Conservation (phyloP, 2,888 invertebrate species). For the Scaptomyza parva region DNA sequence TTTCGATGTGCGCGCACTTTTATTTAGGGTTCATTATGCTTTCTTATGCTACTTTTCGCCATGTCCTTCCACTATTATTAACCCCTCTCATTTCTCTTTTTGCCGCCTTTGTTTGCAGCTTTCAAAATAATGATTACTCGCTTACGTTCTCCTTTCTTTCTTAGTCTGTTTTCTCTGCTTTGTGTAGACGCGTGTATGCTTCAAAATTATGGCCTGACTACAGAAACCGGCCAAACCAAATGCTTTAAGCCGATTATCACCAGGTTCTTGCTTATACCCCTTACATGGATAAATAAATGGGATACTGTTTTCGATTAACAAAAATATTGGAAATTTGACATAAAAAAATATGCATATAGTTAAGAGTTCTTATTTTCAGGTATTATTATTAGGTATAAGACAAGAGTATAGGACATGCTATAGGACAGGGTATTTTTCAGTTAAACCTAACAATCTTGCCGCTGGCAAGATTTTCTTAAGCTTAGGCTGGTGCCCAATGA, state of each 20-base stretch:
- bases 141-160: slow-evolving; percentile 56
- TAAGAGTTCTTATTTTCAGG: too few relatives aligned
- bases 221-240: slow-evolving; percentile 61
- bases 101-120: slow-evolving; percentile 49
- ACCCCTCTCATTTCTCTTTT: not conserved
- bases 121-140: slow-evolving; percentile 74
- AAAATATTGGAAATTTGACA: too few relatives aligned
- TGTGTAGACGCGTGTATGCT: slow-evolving; percentile 27
- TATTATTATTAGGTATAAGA: too few relatives aligned
- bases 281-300: too few relatives aligned
- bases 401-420: too few relatives aligned
- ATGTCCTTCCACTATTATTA: not conserved
- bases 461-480: not conserved
- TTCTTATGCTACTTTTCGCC: slow-evolving; percentile 47
- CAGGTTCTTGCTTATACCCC: slow-evolving; percentile 44
- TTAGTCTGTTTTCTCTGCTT: slow-evolving; percentile 25
- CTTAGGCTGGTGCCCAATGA: slow-evolving; percentile 49
- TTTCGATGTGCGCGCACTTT: slow-evolving; percentile 67
- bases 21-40: slow-evolving; percentile 75
- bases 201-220: slow-evolving; percentile 60
- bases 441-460: not conserved
- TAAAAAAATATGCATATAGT: too few relatives aligned
- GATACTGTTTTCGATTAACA: too few relatives aligned
- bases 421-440: slow-evolving; percentile 1
- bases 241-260: slow-evolving; percentile 73